A percentile compares a stretch with the other conserved stretches of the same genome.
These are phyloP conservation scores for Semaprochilodus insignis DNA, from an alignment of 2,797 vertebrate species.

Conservation along the genomic window DNA sequence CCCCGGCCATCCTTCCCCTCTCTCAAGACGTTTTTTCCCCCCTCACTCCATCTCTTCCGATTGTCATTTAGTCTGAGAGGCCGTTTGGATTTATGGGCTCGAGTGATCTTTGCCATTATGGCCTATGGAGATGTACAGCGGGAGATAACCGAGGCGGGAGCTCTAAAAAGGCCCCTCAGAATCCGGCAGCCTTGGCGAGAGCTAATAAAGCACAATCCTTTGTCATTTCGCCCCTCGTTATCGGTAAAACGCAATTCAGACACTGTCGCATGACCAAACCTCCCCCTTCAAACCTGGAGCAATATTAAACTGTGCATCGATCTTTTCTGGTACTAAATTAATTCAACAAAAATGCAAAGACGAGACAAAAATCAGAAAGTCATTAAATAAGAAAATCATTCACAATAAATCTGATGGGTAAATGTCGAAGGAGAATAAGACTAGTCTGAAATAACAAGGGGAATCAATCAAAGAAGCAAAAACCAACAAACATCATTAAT, in stretches of 20 bases:
- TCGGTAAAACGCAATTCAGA: constrained; percentile 40
- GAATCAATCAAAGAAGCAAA: background rate
- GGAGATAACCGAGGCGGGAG: constrained; percentile 41
- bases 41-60: constrained; percentile 26
- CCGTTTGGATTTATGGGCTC: constrained; percentile 54
- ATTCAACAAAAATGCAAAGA: background rate
- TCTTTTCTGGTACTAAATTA: background rate
- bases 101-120: constrained; percentile 53
- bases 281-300: constrained; percentile 4
- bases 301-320: constrained; percentile 14
- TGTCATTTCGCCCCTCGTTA: constrained; percentile 37
- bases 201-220: constrained; percentile 38
- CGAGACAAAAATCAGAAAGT: background rate
- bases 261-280: constrained; percentile 24
- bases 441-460: background rate
- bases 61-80: constrained; percentile 46
- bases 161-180: constrained; percentile 42
- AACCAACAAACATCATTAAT: background rate
- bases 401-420: background rate
- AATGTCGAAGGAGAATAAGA: background rate
- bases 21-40: constrained; percentile 29
- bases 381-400: background rate
- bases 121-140: constrained; percentile 36
- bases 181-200: constrained; percentile 23
- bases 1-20: constrained; percentile 20